A percentile compares a stretch with the other conserved stretches of the same genome.
Evolutionary conservation across 2,888 invertebrate species (phyloP).

Genomic region (Pantelozetes paolii): DNA sequence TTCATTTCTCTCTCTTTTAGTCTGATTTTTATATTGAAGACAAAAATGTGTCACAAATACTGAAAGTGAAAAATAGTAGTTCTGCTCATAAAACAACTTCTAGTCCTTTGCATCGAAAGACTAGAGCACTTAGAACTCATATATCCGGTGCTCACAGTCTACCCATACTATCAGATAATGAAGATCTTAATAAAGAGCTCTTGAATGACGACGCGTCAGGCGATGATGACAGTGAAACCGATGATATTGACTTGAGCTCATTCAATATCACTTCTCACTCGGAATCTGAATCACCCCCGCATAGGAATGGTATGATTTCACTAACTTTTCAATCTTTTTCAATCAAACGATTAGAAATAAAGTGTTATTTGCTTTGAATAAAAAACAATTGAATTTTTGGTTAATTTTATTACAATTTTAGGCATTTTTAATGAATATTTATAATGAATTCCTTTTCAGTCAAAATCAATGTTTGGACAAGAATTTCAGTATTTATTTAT

Average conservation of each 20-base stretch:
- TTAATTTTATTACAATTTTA: no score
- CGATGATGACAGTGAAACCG: neutral
- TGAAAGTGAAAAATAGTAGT: neutral
- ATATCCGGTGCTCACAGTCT: neutral
- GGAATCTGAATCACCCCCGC: no score
- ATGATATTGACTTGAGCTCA: neutral
- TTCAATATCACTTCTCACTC: neutral
- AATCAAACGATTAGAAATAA: no score
- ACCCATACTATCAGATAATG: neutral
- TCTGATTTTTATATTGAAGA: slow-evolving; percentile 6
- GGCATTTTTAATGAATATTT: no score
- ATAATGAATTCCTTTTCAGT: no score
- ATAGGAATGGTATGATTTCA: no score
- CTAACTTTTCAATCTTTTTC: no score
- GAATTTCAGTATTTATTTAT: no score
- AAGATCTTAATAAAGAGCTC: slow-evolving; percentile 13
- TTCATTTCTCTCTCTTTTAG: neutral
- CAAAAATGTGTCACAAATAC: neutral
- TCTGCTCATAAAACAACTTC: neutral
- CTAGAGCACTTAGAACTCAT: neutral
- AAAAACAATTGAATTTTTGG: no score
- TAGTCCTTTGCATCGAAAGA: slow-evolving; percentile 13
- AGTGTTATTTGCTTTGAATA: no score
- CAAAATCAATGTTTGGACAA: no score
- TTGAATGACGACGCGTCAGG: slow-evolving; percentile 8